phyloP scores from a whole-genome alignment of 2,888 invertebrate species.

The Branchellion lobata region DNA sequence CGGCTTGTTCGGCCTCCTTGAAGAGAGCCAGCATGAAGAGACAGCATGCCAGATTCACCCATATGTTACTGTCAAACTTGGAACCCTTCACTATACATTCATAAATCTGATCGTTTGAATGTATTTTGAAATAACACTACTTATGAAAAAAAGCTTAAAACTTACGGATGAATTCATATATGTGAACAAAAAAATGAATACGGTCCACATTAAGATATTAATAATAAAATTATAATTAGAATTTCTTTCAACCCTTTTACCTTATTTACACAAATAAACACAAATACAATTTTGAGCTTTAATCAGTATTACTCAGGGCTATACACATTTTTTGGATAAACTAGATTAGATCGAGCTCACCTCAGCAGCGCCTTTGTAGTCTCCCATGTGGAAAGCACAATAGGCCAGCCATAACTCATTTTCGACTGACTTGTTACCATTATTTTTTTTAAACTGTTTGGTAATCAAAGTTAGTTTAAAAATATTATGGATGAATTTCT shows the following conservation, averaged over 20 bases:
- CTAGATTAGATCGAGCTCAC: too few species aligned
- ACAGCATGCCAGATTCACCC: conserved; percentile 84
- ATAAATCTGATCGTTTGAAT: conserved; percentile 61
- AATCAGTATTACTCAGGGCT: too few species aligned
- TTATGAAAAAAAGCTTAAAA: neutral
- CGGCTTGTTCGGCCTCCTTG: conserved; percentile 70
- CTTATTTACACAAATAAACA: too few species aligned
- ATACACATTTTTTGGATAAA: too few species aligned
- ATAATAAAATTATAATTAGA: conserved; percentile 13
- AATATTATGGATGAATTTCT: neutral
- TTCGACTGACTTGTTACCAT: conserved; percentile 65
- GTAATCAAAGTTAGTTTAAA: conserved; percentile 46
- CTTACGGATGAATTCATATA: neutral
- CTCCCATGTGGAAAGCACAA: conserved; percentile 91
- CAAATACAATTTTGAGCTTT: too few species aligned
- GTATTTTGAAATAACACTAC: neutral
- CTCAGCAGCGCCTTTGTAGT: conserved; percentile 79
- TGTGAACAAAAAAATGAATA: neutral
- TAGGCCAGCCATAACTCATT: conserved; percentile 86
- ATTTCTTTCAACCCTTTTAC: too few species aligned
- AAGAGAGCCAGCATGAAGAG: conserved; percentile 90
- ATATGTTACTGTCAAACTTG: conserved; percentile 68
- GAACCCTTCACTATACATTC: conserved; percentile 63
- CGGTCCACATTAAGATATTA: neutral
- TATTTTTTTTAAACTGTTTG: conserved; percentile 66